Base-by-base conservation (phyloP, 2,888 invertebrate genomes). In the Hemaris fuciformis region DNA sequence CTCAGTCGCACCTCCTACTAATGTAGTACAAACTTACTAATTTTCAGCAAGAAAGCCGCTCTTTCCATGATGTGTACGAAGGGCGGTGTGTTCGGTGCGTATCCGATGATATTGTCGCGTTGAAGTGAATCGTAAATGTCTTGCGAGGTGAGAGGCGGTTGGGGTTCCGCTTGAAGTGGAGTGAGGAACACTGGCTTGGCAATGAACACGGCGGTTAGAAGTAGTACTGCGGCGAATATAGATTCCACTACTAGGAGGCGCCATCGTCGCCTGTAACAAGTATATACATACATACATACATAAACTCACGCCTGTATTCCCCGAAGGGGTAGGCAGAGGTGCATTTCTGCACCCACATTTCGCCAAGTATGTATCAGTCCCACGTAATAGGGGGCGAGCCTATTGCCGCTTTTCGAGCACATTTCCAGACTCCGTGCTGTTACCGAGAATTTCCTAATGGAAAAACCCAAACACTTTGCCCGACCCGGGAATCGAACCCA, bases 161-260 rank as follows among this genome's bases (percentile, higher is more conserved):
- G 75, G 0, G 87, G 86, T 3, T 81, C 75, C 0, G 77, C 77
- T 62, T 82, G 73, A n/a, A 90, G 64, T 0, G 88, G 85, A 0
- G 80, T 87, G 42, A 91, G 74, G 72, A 91, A 91, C 41, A 89
- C 87, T 0, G 89, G 89, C 66, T 79, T 84, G 0, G 90, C 85
- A 18, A 80, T 76, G 18, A 78, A 73, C 10, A 87, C 75, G 0
- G 88, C 79, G 0, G 70, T 2, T 0, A 83, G 42, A 63, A 85
- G 83, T 3, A 87, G 62, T 0, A 77, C 0, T 0, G 68, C 69
- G 0, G 83, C 85, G 27, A 89, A 80, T 0, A 79, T 0, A 0
- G 82, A 74, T 66, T 89, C 84, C 0, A 71, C 41, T 1, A 77
- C 20, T 0, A 89, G 65, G 0, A 83, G 61, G 0, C 76, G 76